These are phyloP conservation scores for Pseudoatta argentina DNA, from an alignment of 1,140 invertebrate genomes.

Conservation along the genomic window DNA sequence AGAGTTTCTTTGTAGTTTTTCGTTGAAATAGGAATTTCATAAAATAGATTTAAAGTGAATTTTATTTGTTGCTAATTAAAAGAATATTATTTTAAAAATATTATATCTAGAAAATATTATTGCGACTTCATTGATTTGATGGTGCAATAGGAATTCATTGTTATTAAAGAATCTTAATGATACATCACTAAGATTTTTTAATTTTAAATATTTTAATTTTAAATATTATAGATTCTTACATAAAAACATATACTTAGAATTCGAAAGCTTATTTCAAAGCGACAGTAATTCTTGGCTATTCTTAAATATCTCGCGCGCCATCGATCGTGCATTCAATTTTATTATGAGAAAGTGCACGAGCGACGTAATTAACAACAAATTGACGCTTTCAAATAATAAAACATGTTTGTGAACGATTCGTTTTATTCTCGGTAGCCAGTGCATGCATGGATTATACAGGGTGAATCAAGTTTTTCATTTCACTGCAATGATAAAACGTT, in stretches of 20 bases:
- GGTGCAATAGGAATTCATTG: neutral
- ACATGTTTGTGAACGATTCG: neutral
- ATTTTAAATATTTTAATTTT: too few species aligned
- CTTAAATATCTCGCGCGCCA: neutral
- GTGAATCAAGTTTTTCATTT: neutral
- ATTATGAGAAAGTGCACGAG: constrained; percentile 47
- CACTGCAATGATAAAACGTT: constrained; percentile 2
- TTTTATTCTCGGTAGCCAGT: neutral
- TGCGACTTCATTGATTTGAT: neutral
- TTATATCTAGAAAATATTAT: neutral
- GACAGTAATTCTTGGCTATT: neutral
- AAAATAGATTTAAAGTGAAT: neutral
- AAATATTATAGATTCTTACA: too few species aligned
- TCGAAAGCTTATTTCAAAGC: neutral
- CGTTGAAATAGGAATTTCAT: neutral
- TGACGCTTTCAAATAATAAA: constrained; percentile 52
- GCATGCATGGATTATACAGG: neutral
- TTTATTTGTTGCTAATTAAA: neutral
- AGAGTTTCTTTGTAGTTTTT: neutral
- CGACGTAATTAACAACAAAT: constrained; percentile 41
- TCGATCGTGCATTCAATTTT: constrained; percentile 8
- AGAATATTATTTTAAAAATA: neutral
- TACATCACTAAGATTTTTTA: too few species aligned
- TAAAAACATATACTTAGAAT: neutral
- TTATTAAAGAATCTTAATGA: neutral